Percentiles rank a stretch among this genome's conserved stretches.
These are phyloP conservation scores for Entomobrya proxima DNA, from an alignment of 2,888 invertebrate species.

Conservation along the genomic window DNA sequence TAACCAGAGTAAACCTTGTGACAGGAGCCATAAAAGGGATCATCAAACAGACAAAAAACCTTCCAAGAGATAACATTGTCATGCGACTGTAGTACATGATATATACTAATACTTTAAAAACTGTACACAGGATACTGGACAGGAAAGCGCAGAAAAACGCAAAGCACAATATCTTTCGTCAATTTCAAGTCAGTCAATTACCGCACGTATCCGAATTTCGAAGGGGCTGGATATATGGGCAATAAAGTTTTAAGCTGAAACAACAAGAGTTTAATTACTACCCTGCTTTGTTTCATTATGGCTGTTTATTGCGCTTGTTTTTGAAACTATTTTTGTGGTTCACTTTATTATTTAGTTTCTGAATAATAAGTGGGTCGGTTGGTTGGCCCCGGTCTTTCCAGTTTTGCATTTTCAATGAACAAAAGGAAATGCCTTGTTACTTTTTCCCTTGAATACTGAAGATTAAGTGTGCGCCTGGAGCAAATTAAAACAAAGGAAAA, in stretches of 20 bases:
- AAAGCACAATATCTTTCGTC: not conserved
- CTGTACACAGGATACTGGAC: not conserved
- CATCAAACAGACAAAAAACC: not conserved
- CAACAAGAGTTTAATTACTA: not conserved
- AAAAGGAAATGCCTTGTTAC: not conserved
- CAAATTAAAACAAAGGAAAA: not conserved
- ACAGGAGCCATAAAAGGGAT: constrained; percentile 24
- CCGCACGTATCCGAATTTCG: not conserved
- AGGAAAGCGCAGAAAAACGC: not conserved
- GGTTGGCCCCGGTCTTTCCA: not conserved
- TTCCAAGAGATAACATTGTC: not conserved
- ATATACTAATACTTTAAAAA: not conserved
- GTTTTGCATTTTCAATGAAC: not conserved
- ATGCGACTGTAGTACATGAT: not conserved
- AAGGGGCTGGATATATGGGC: not conserved
- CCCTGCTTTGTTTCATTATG: not conserved
- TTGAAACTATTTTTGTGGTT: not conserved
- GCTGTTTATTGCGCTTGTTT: not conserved
- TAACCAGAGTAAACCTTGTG: constrained; percentile 9
- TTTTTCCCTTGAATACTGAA: not conserved
- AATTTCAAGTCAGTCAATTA: not conserved
- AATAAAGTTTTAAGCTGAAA: not conserved
- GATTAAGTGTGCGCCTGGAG: not conserved
- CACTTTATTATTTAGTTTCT: not conserved
- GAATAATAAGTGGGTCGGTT: not conserved